Evolutionary conservation across 1,140 invertebrate genomes (phyloP), one percentile per base, ranked within the genome.

Genomic region (Tetragnatha versicolor): DNA sequence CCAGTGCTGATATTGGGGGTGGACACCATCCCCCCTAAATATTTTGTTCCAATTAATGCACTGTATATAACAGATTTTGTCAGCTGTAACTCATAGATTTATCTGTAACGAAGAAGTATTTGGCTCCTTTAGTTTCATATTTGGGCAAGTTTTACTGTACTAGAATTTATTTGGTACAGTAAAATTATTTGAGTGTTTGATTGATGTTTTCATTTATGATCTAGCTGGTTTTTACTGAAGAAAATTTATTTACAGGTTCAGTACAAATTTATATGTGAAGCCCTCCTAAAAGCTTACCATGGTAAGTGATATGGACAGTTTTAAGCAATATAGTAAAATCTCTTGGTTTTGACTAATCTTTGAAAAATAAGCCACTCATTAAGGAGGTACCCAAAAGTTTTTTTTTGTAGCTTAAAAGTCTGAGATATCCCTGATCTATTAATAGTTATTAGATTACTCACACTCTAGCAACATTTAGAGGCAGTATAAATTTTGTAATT

Each of bases 241-340:
- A 81, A 82, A 81, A 84, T 84, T 84, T 83, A 66, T 82, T 89
- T 90, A 70, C 89, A 96, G 94, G 94, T 92, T 89, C 96, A 98
- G 90, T 98, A 98, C 88, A 93, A 93, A 86, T 98, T 98, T 88
- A 96, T 98, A 3, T 99, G 97, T 86, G 95, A 97, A 87, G 94
- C 95, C 82, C 95, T 98, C 81, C 91, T 95, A 81, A 91, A 92
- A 83, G 95, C 95, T 35, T 96, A 93, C 87, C 90, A 91, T 81
- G 87, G 87, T 87, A 82, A 84, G 86, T 84, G 49, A 25, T 7
- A 3, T 25, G n/a, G 0, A 35, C 12, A 61, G 9, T 22, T 39
- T 33, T 17, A 58, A 58, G 25, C n/a, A 31, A 17, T 0, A 3
- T 51, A 0, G 25, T 29, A 31, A 17, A 1, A 27, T 9, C 10